Base-by-base conservation (phyloP, 2,888 invertebrate species). In the Terebella lapidaria region DNA sequence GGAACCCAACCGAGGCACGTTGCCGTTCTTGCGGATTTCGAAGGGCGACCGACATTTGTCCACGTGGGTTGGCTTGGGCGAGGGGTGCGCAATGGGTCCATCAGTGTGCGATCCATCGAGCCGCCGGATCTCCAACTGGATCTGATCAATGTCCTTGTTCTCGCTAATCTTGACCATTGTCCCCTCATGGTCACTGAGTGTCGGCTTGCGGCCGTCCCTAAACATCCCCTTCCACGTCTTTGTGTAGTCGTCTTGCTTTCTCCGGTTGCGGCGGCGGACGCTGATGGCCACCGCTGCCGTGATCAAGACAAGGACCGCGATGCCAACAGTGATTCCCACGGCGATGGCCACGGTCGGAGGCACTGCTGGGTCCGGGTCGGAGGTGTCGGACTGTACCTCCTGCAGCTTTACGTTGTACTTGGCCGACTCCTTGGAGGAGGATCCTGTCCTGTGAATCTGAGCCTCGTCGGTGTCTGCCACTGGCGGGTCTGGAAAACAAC, bases 61-160 rank as follows among this genome's bases (percentile, higher is more conserved):
- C 5, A 24, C 22, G 42, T 35, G 42, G 5, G 22, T 49, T 24
- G 49, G 49, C 49, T 49, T 49, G 5, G 22, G 10, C 24, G 22
- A n/a, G 15, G 49, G n/a, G 18, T 22, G 10, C 18, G 10, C 18
- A 5, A 49, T 10, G 10, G 52, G 46, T 20, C 55, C 42, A 57
- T 58, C 59, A 2, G 62, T 59, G 35, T 58, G 57, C 15, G 62
- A 53, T 25, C 59, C 30, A 25, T 59, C 60, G 25, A 49, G 53
- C 18, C 59, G 57, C 18, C 54, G 55, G 51, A 62, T 62, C 22
- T 59, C 49, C 53, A 62, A 27, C 56, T 62, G 58, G 15, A 57
- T 55, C 26, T 55, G 54, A 29, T 59, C 59, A 3, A 59, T 46
- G 45, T 59, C 59, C 5, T 25, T 15, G 4, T 5, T 25, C 26